Percentiles rank a stretch among this genome's conserved stretches.
These are phyloP conservation scores for Malaclemys terrapin DNA, from an alignment of 2,113 vertebrate species.

Conservation along the genomic window DNA sequence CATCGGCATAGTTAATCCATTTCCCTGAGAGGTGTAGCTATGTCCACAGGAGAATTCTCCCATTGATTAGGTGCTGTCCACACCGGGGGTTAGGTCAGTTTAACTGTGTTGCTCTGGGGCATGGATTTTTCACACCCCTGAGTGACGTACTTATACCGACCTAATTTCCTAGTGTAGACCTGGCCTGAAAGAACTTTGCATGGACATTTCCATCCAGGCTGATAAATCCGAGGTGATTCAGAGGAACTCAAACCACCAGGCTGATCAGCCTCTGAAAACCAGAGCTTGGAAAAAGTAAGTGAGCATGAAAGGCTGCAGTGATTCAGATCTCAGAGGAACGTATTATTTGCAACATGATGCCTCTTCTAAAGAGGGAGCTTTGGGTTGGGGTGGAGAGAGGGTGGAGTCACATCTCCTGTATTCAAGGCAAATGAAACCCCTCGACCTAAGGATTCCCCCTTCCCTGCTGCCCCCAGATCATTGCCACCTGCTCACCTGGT, in stretches of 20 bases:
- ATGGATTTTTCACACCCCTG: neutral
- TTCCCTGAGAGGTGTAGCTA: too few relatives aligned
- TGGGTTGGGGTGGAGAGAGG: too few relatives aligned
- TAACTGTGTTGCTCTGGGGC: too few relatives aligned
- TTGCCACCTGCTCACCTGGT: constrained; percentile 82
- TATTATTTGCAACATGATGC: neutral
- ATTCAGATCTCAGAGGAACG: neutral
- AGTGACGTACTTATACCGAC: too few relatives aligned
- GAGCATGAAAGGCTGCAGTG: neutral
- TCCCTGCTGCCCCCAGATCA: neutral
- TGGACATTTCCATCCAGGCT: neutral
- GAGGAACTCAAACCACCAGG: neutral
- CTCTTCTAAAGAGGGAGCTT: neutral
- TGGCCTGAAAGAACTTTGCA: neutral
- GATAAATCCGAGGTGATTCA: neutral
- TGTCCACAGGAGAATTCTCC: too few relatives aligned
- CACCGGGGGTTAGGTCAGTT: too few relatives aligned
- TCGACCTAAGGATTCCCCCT: accelerated
- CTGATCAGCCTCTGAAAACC: too few relatives aligned
- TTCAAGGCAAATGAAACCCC: neutral
- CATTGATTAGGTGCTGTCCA: too few relatives aligned
- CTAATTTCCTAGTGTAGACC: neutral
- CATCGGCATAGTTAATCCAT: too few relatives aligned
- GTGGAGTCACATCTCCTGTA: neutral
- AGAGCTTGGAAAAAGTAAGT: too few relatives aligned